These are phyloP conservation scores for Parazoanthus atlanticus DNA, from an alignment of 92 coral and sea anemone species.

Conservation along the genomic window DNA sequence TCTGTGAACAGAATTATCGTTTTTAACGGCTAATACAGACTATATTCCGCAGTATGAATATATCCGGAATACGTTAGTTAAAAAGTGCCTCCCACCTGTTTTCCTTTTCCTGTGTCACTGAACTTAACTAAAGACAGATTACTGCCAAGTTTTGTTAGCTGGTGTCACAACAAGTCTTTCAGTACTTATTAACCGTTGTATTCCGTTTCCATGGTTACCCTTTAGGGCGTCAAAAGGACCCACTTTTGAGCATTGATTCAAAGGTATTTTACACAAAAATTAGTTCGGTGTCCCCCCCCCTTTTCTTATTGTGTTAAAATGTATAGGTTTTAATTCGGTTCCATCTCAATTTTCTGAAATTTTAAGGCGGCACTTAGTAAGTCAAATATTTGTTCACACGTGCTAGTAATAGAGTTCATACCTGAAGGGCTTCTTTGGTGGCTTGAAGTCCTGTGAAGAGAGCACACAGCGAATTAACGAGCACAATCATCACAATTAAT, in stretches of 20 bases:
- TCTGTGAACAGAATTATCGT: no score
- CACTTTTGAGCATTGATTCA: background rate
- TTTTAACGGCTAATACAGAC: no score
- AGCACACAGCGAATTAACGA: background rate
- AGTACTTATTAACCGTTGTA: background rate
- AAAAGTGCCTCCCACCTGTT: no score
- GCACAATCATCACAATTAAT: background rate
- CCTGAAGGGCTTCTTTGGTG: conserved; percentile 97
- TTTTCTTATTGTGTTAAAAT: no score
- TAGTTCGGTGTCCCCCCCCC: background rate
- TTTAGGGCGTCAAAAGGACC: no score
- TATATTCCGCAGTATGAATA: no score
- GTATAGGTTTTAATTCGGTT: background rate
- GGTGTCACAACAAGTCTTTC: background rate
- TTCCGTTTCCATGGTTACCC: no score
- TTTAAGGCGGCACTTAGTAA: no score
- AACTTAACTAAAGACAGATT: no score
- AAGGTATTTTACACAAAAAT: background rate
- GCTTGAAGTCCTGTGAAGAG: conserved; percentile 82
- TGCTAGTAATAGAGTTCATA: conserved; percentile 35
- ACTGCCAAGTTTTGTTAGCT: no score
- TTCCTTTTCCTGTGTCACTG: no score
- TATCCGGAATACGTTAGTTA: no score
- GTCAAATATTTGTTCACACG: background rate
- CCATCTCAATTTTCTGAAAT: background rate